These are phyloP conservation scores for Ichneumon xanthorius DNA, from an alignment of 2,888 invertebrate species.

Conservation along the genomic window DNA sequence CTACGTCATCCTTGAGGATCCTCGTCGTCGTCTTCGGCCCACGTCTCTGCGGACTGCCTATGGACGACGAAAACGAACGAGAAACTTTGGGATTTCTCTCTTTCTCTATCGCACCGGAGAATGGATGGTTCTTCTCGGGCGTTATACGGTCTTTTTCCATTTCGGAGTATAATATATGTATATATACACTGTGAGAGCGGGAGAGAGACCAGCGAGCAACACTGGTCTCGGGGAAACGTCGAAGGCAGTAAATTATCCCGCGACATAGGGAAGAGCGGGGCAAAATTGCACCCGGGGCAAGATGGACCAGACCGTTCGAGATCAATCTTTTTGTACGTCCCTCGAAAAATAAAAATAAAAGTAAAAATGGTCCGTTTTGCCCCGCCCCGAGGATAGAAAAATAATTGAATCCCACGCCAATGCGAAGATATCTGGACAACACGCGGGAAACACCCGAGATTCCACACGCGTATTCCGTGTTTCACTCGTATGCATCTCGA, in stretches of 20 bases:
- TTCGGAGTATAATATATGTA: slow-evolving; percentile 6
- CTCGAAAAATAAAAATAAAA: no score
- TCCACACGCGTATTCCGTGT: slow-evolving; percentile 15
- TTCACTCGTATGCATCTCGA: not conserved
- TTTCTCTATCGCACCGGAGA: slow-evolving; percentile 13
- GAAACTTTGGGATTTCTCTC: slow-evolving; percentile 32
- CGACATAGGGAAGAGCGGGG: slow-evolving; percentile 1
- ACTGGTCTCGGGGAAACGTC: slow-evolving; percentile 35
- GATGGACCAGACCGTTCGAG: no score
- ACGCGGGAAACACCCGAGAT: slow-evolving; percentile 4
- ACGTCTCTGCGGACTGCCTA: slow-evolving; percentile 23
- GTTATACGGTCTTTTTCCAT: slow-evolving; percentile 50
- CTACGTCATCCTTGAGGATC: slow-evolving; percentile 64
- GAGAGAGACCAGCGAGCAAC: not conserved
- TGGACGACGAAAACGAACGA: slow-evolving; percentile 20
- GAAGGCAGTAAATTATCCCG: slow-evolving; percentile 58
- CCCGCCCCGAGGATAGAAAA: not conserved
- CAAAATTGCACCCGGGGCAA: slow-evolving; percentile 10
- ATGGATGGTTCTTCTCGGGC: slow-evolving; percentile 30
- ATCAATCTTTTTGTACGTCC: no score
- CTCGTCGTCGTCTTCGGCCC: slow-evolving; percentile 56
- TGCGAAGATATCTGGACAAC: not conserved
- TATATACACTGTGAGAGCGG: slow-evolving; percentile 31
- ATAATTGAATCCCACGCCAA: not conserved
- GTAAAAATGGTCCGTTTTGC: no score